A percentile compares a stretch with the other conserved stretches of the same genome.
These are phyloP conservation scores for Eupithecia insigniata DNA, from an alignment of 2,888 invertebrate genomes.

Conservation along the genomic window DNA sequence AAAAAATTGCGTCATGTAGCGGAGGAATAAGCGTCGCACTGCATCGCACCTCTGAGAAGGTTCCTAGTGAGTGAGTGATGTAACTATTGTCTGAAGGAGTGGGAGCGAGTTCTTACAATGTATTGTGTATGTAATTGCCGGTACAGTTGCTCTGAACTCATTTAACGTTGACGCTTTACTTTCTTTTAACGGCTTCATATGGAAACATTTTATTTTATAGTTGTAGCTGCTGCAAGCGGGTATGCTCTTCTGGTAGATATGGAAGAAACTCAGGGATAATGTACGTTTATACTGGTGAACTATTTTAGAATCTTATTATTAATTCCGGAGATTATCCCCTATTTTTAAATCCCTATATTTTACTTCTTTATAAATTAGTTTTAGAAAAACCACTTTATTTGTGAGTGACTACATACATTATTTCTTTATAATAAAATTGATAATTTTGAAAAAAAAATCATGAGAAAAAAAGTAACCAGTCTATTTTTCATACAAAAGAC, in stretches of 20 bases:
- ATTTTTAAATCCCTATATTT: no score
- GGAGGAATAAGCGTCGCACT: no score
- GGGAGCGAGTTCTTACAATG: slow-evolving; percentile 34
- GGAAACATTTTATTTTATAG: slow-evolving; percentile 1
- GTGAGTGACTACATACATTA: no score
- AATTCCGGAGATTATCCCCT: no score
- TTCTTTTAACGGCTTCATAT: slow-evolving; percentile 10
- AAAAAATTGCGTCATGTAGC: no score
- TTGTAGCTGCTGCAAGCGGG: not conserved
- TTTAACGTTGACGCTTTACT: slow-evolving; percentile 16
- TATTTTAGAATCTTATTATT: no score
- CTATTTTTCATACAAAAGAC: no score
- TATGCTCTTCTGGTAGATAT: not conserved
- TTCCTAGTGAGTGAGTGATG: slow-evolving; percentile 43
- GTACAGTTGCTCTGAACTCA: slow-evolving; percentile 26
- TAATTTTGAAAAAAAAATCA: no score
- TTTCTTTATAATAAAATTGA: no score
- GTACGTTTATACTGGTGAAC: not conserved
- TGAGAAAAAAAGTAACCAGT: no score
- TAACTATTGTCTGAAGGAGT: slow-evolving; percentile 38
- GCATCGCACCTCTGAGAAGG: slow-evolving; percentile 34
- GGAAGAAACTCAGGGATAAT: not conserved
- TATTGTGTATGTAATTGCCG: slow-evolving; percentile 35
- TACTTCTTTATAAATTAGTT: no score
- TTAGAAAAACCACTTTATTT: no score